Percentiles rank a stretch among this genome's conserved stretches.
These are phyloP conservation scores for Athalia rosae DNA, from an alignment of 2,888 invertebrate genomes.

Conservation along the genomic window DNA sequence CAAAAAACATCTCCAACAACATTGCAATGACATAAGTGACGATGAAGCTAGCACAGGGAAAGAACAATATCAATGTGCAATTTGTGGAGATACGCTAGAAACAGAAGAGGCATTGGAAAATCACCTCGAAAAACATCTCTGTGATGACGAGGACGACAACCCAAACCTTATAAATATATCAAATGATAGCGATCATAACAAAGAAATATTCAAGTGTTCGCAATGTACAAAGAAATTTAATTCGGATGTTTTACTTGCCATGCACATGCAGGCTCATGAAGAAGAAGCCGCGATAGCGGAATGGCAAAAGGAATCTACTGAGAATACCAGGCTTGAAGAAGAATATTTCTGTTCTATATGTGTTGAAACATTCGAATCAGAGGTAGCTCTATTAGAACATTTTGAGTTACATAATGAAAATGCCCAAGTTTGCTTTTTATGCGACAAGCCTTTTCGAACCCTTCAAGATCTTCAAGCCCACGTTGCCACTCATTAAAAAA, in stretches of 20 bases:
- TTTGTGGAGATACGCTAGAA: conserved; percentile 65
- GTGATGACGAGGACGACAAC: conserved; percentile 69
- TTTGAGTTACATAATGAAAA: conserved; percentile 65
- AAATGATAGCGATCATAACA: conserved; percentile 49
- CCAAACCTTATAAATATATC: conserved; percentile 65
- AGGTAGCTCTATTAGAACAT: conserved; percentile 64
- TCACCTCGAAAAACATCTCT: conserved; percentile 68
- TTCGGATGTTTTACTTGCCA: conserved; percentile 65
- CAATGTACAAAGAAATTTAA: conserved; percentile 64
- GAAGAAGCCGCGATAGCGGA: conserved; percentile 67
- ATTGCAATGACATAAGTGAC: conserved; percentile 67
- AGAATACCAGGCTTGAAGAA: conserved; percentile 54
- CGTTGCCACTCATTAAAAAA: conserved; percentile 66
- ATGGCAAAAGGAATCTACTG: conserved; percentile 61
- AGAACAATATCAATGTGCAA: conserved; percentile 68
- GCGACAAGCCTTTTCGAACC: conserved; percentile 66
- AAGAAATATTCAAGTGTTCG: conserved; percentile 56
- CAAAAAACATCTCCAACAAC: conserved; percentile 69
- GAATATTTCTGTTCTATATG: conserved; percentile 65
- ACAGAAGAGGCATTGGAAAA: conserved; percentile 65
- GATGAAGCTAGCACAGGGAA: conserved; percentile 58
- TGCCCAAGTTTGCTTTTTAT: conserved; percentile 65
- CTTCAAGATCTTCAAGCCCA: conserved; percentile 66
- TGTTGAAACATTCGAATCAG: conserved; percentile 61
- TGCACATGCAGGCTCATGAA: conserved; percentile 68